phyloP scores from a whole-genome alignment of 30 jellyfish, hydroid and myxozoan genomes.

The Chrysaora quinquecirrha region DNA sequence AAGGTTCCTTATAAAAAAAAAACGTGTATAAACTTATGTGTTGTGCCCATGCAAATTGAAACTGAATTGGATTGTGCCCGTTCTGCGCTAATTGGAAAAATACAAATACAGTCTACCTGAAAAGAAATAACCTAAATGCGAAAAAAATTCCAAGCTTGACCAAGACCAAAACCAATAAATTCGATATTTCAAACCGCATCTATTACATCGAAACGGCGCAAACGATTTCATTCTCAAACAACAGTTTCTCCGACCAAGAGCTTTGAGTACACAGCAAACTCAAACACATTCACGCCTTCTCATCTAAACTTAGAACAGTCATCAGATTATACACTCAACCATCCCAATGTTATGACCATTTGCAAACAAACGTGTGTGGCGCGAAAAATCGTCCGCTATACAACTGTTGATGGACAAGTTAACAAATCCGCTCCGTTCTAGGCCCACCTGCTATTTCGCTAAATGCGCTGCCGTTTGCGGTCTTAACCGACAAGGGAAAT shows the following conservation, averaged over 20 bases:
- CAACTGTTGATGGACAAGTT: neutral
- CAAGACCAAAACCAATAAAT: too few species aligned
- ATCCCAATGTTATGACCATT: neutral
- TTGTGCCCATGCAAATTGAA: too few species aligned
- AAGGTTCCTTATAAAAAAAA: too few species aligned
- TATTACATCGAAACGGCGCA: too few species aligned
- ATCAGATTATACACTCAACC: neutral
- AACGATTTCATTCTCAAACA: too few species aligned
- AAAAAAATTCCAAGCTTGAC: too few species aligned
- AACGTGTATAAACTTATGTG: too few species aligned
- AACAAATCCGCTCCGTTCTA: neutral
- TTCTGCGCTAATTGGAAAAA: too few species aligned
- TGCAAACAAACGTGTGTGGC: conserved; percentile 7
- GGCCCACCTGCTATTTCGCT: neutral
- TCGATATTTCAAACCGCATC: too few species aligned
- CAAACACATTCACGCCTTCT: neutral
- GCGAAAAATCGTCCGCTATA: neutral
- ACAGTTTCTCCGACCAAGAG: neutral
- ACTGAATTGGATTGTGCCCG: too few species aligned
- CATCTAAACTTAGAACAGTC: neutral
- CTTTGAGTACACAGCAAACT: neutral
- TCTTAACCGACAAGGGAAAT: neutral
- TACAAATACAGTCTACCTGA: too few species aligned
- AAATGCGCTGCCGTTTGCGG: neutral
- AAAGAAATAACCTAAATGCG: too few species aligned